Base-by-base conservation (phyloP, 2,113 vertebrate genomes). In the Bos indicus region DNA sequence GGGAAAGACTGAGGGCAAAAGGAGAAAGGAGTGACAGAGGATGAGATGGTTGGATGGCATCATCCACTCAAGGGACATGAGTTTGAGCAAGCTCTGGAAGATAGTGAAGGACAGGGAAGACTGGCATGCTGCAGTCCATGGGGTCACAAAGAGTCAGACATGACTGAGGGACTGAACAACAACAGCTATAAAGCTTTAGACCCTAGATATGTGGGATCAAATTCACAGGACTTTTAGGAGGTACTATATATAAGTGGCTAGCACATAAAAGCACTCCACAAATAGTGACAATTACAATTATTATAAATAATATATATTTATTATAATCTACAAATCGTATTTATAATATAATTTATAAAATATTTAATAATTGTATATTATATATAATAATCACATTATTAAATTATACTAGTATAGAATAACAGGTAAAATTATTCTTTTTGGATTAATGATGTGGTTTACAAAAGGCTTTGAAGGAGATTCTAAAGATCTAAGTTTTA, bases 401-500 rank as follows among this genome's bases (percentile, higher is more conserved):
- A 30, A 30, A 80, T 64, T 91, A 93, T 90, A 52, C 43, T 62
- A 43, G 13, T 48, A 54, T 12, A 71, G 15, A 77, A 56, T 81
- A 90, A 78, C 56, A 71, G 11, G 33, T 40, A 84, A n/a, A 67
- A 86, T 92, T 77, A 57, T 81, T 84, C 48, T 48, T 96, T 94
- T 26, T 43, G 16, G 30, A 71, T 67, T 46, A 80, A 78, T 86
- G 2, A 67, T 51, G 67, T 30, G 36, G 17, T 40, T 87, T 88
- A 96, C 40, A 95, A 59, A 92, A 62, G 56, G 3, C 54, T 93
- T 93, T 87, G 15, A 91, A 93, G 54, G 54, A 74, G 95, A 96
- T 95, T 90, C 43, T 21, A 57, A 90, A 85, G 77, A 96, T 25
- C 46, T 5, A 90, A 14, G 2, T 43, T 93, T 78, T 25, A n/a